These are phyloP conservation scores for Mirza zaza DNA, from an alignment of 2,113 vertebrate genomes.

Conservation along the genomic window DNA sequence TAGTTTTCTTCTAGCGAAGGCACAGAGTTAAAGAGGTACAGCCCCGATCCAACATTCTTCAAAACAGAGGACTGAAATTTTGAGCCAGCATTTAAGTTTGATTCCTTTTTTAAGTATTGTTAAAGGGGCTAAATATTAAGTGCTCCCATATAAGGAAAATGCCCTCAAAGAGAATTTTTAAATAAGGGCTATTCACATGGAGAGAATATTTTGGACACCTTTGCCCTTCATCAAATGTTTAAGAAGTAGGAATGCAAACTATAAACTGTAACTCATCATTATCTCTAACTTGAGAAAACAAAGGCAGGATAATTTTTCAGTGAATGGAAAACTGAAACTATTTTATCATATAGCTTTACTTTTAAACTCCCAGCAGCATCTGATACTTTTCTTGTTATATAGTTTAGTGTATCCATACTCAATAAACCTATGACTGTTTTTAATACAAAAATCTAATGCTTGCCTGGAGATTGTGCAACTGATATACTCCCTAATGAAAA, in stretches of 20 bases:
- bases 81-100: neutral
- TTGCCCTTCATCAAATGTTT: neutral
- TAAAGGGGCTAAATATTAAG: neutral
- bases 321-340: neutral
- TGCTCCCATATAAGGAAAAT: constrained; percentile 47
- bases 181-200: neutral
- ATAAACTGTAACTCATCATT: neutral
- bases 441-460: neutral
- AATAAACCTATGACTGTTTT: neutral
- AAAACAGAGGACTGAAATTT: constrained; percentile 3
- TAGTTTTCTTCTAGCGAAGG: neutral
- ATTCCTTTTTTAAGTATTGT: neutral
- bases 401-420: neutral
- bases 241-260: neutral
- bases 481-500: neutral
- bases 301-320: neutral
- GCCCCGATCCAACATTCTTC: neutral
- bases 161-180: constrained; percentile 1
- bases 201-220: neutral
- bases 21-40: neutral
- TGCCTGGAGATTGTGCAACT: neutral
- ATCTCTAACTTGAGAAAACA: constrained; percentile 42
- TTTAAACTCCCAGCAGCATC: neutral
- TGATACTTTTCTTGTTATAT: neutral
- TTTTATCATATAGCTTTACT: neutral